These are phyloP conservation scores for Lamellibrachia satsuma DNA, from an alignment of 2,888 invertebrate genomes.

Conservation along the genomic window DNA sequence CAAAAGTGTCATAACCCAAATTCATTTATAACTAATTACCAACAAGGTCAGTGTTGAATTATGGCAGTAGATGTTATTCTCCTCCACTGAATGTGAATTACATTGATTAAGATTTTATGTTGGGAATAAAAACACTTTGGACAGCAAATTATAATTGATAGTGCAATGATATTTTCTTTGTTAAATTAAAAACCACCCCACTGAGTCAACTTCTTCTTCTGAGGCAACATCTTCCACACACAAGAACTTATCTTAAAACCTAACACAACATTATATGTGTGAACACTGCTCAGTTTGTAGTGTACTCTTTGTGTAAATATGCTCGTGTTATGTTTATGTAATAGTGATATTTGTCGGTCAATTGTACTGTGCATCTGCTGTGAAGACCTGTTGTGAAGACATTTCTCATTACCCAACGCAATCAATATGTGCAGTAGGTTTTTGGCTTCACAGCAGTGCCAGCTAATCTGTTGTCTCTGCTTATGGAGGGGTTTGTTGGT, in stretches of 20 bases:
- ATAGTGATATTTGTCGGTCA: background rate
- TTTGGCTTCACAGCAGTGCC: background rate
- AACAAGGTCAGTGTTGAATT: too few species aligned
- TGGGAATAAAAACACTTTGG: background rate
- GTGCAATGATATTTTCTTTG: background rate
- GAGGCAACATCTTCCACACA: background rate
- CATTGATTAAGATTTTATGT: background rate
- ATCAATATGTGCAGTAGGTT: background rate
- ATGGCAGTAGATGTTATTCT: background rate
- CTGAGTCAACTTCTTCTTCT: background rate
- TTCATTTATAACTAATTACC: background rate
- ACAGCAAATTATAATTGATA: background rate
- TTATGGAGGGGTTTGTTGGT: background rate
- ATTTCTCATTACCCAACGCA: background rate
- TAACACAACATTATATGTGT: background rate
- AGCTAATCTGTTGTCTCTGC: background rate
- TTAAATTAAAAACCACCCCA: background rate
- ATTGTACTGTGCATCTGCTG: background rate
- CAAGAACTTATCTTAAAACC: background rate
- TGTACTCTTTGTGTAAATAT: too few species aligned
- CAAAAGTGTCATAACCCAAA: background rate
- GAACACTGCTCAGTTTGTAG: background rate
- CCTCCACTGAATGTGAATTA: background rate
- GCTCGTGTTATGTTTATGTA: background rate
- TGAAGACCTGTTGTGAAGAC: background rate